A percentile compares a stretch with the other conserved stretches of the same genome.
phyloP scores from a whole-genome alignment of 2,888 invertebrate genomes.

The Thyatira batis region DNA sequence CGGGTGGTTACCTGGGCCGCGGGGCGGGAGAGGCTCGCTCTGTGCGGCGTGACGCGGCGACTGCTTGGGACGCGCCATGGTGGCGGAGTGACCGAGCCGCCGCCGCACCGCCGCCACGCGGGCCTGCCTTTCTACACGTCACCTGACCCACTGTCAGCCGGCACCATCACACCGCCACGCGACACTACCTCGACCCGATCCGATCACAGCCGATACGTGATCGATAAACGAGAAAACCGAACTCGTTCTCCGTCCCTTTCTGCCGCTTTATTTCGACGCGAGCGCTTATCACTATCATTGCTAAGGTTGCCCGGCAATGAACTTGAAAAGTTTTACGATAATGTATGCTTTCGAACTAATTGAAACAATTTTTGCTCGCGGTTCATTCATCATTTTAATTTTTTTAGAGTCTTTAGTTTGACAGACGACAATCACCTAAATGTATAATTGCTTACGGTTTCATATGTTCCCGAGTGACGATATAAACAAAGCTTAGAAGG shows the following conservation, averaged over 20 bases:
- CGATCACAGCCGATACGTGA: neutral
- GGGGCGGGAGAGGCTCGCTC: slow-evolving; percentile 70
- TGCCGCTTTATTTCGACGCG: neutral
- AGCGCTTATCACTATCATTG: neutral
- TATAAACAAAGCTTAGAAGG: too few species aligned
- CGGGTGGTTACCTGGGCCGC: slow-evolving; percentile 71
- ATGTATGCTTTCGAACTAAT: neutral
- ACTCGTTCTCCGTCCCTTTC: neutral
- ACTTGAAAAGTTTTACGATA: neutral
- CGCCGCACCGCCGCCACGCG: slow-evolving; percentile 46
- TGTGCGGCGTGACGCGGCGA: slow-evolving; percentile 75
- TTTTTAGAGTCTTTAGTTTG: too few species aligned
- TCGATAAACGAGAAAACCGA: neutral
- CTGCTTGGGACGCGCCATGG: slow-evolving; percentile 78
- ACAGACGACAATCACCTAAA: too few species aligned
- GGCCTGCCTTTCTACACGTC: slow-evolving; percentile 43
- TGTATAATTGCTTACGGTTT: too few species aligned
- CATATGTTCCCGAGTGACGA: too few species aligned
- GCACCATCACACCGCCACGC: slow-evolving; percentile 2
- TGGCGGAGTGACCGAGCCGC: slow-evolving; percentile 67
- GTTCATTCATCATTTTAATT: too few species aligned
- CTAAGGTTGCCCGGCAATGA: neutral
- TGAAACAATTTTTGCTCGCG: neutral
- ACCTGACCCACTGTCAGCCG: slow-evolving; percentile 20
- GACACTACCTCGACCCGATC: neutral